Percentiles rank a stretch among this genome's conserved stretches.
Conservation (phyloP, 2,113 vertebrate species). For the Raja brachyura region DNA sequence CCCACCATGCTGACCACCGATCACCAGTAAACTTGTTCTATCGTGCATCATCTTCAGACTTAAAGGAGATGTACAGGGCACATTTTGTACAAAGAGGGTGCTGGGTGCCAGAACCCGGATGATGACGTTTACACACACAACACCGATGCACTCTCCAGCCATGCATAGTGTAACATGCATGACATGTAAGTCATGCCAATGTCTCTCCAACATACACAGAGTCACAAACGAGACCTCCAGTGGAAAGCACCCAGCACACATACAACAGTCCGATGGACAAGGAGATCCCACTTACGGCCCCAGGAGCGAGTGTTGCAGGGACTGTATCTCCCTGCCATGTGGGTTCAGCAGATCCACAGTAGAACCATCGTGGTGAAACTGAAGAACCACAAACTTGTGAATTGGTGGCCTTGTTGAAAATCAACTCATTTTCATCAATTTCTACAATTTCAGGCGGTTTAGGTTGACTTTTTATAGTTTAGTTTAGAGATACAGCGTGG, state of each 20-base stretch:
- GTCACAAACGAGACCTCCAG: neutral
- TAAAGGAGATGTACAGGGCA: too few species aligned
- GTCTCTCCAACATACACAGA: neutral
- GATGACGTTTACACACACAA: neutral
- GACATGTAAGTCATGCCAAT: neutral
- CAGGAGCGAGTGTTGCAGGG: conserved; percentile 56
- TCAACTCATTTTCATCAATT: neutral
- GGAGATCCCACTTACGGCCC: conserved; percentile 57
- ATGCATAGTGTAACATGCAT: neutral
- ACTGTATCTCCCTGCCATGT: conserved; percentile 46
- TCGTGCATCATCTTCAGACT: too few species aligned
- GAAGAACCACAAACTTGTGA: conserved; percentile 3
- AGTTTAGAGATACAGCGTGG: too few species aligned
- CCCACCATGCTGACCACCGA: too few species aligned
- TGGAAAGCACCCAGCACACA: neutral
- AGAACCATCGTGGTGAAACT: conserved; percentile 61
- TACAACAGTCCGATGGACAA: neutral
- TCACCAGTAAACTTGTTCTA: too few species aligned
- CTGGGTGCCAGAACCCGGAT: too few species aligned
- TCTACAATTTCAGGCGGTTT: too few species aligned
- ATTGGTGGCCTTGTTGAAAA: neutral
- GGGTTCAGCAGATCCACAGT: conserved; percentile 61
- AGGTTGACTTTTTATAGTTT: too few species aligned
- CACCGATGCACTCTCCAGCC: neutral
- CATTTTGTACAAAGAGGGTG: too few species aligned